Percentiles rank a stretch among this genome's conserved stretches.
These are phyloP conservation scores for Zaprionus capensis DNA, from an alignment of 1,140 invertebrate species.

Conservation along the genomic window DNA sequence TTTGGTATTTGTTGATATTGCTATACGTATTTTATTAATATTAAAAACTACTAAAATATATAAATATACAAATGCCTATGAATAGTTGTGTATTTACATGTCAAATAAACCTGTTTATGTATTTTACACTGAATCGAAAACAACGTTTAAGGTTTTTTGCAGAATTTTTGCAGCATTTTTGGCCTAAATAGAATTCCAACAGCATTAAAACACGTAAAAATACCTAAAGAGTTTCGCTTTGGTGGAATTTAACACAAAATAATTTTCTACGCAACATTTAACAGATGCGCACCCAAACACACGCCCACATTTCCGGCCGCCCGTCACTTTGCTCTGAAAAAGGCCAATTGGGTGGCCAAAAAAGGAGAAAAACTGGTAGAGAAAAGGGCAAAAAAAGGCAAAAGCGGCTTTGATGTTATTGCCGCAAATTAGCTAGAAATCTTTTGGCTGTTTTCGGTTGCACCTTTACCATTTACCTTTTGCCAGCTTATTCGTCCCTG, in stretches of 20 bases:
- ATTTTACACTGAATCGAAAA: too few relatives aligned
- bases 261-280: constrained; percentile 70
- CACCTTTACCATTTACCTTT: constrained; percentile 58
- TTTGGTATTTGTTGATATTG: too few relatives aligned
- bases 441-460: constrained; percentile 63
- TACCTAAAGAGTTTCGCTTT: constrained; percentile 33
- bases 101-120: too few relatives aligned
- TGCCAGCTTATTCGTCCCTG: constrained; percentile 32
- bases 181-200: neutral
- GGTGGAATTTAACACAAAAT: constrained; percentile 33
- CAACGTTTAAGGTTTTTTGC: too few relatives aligned
- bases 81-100: too few relatives aligned
- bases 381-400: constrained; percentile 68
- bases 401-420: constrained; percentile 80
- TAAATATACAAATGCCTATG: too few relatives aligned
- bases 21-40: too few relatives aligned
- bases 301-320: constrained; percentile 40
- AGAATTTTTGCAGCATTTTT: too few relatives aligned
- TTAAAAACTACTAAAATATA: too few relatives aligned
- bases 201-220: constrained; percentile 7
- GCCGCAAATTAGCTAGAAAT: constrained; percentile 82
- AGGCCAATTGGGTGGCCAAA: constrained; percentile 61
- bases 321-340: constrained; percentile 37
- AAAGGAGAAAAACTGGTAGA: constrained; percentile 12
- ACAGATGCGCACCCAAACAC: constrained; percentile 50